Base-by-base conservation (phyloP, 30 jellyfish, hydroid and myxozoan genomes). In the Hydractinia symbiolongicarpus region DNA sequence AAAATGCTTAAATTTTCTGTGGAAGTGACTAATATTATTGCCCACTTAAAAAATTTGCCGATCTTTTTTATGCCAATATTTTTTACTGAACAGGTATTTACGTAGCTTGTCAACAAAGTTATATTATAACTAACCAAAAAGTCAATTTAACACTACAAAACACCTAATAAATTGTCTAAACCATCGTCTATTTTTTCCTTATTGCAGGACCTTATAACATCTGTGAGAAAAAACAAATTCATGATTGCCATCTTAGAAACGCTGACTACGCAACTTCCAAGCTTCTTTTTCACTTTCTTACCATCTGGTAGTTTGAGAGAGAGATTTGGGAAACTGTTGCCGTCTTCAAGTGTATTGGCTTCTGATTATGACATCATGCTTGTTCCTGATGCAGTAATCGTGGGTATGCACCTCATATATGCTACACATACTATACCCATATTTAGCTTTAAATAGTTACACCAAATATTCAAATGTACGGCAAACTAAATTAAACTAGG, bases 281-380 rank as follows among this genome's bases (percentile, higher is more conserved):
- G 76, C 76, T 84, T 74, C 53, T 84, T 84, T 67, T 64, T 84
- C 13, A 75, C 87, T 50, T 74, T 76, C n/a, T 50, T 84, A 50
- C 93, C 93, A 55, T 51, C 87, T 55, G 93, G 93, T 10, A 84
- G 93, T 61, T 72, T 84, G n/a, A 76, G 93, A 66, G 93, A 84
- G 21, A 83, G 87, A 6, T 77, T 77, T 67, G 93, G 93, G 20
- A 84, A 84, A 54, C 16, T 78, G 55, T 52, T 84, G 11, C 93
- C 93, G 20, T 84, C 93, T 11, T 76, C 93, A 9, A 57, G 87
- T 50, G 78, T 78, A 6, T 79, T 84, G 4, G 88, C 93, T 7
- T 76, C 93, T 8, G 93, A 84, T 49, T 52, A 57, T 50, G 93
- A 84, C 72, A 56, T 84, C 79, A 84, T 84, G 88, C 50, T 84